Base-by-base conservation (phyloP, 2,797 vertebrate genomes). In the Sebastes reedi region DNA sequence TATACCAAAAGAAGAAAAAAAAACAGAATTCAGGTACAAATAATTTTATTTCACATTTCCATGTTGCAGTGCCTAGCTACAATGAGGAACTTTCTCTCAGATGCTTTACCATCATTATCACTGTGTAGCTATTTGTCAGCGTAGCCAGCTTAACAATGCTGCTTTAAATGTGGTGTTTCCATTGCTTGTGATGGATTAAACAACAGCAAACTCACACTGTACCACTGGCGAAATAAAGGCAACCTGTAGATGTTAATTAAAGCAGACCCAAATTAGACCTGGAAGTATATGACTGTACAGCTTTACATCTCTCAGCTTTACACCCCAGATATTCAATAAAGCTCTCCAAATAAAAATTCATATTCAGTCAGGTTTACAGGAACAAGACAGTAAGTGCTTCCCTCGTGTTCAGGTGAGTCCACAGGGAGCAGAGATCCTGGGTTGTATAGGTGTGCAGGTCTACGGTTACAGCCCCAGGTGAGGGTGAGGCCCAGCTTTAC, bases 401-500 rank as follows among this genome's bases (percentile, higher is more conserved):
- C 59, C 70, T 74, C 14, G 6, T 42, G 39, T 42, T 42, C 58
- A 80, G 67, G 34, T 74, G 25, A 62, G 39, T 83, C 61, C 69
- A 75, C 65, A 52, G 14, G 56, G 20, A 71, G 61, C 46, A 25
- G 29, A 67, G 27, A 16, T 50, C 25, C 42, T n/a, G 4, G 55
- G 20, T 29, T 67, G 18, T 6, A 50, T 20, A 25, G 56, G 52
- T 71, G 55, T 72, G 20, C n/a, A 22, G 20, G 8, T 58, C 54
- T 60, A 54, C 55, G 56, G 61, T 84, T 94, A 92, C 65, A 95
- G 90, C 81, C 93, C 92, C 73, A 92, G 67, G 88, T 93, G 90
- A 74, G 86, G 86, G 61, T 75, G 89, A 24, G 83, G 68, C 84
- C 81, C 61, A n/a, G 75, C 66, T 90, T 93, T 90, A 85, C 70